These are phyloP conservation scores for Cheilosia variabilis DNA, from an alignment of 2,888 invertebrate genomes.

Conservation along the genomic window DNA sequence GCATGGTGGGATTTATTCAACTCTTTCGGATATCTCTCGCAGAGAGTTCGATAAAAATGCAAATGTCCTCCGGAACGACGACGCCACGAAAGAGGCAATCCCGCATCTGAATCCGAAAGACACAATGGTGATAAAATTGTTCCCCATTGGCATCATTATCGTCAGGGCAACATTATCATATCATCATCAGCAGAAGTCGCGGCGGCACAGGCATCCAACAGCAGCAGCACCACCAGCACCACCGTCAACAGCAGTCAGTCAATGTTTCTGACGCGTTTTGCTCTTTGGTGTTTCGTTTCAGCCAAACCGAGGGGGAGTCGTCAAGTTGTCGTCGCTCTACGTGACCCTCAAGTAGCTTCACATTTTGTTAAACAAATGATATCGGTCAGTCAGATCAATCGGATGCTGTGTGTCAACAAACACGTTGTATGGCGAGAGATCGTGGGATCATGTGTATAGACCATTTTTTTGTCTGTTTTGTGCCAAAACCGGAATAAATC, in stretches of 20 bases:
- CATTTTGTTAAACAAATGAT: slow-evolving; percentile 76
- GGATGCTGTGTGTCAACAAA: slow-evolving; percentile 72
- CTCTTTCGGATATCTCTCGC: slow-evolving; percentile 40
- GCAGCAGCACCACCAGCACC: slow-evolving; percentile 39
- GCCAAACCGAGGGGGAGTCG: slow-evolving; percentile 43
- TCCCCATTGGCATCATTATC: slow-evolving; percentile 75
- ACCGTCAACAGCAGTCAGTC: slow-evolving; percentile 63
- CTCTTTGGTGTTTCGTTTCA: slow-evolving; percentile 42
- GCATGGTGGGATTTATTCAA: slow-evolving; percentile 67
- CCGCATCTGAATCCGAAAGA: slow-evolving; percentile 37
- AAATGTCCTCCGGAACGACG: slow-evolving; percentile 54
- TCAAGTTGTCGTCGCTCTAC: slow-evolving; percentile 61
- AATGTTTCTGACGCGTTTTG: slow-evolving; percentile 68
- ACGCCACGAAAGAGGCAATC: slow-evolving; percentile 28
- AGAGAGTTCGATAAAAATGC: slow-evolving; percentile 71
- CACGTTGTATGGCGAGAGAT: slow-evolving; percentile 66
- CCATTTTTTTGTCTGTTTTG: slow-evolving; percentile 14
- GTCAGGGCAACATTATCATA: slow-evolving; percentile 73
- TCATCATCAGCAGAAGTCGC: slow-evolving; percentile 72
- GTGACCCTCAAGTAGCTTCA: slow-evolving; percentile 72
- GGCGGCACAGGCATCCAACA: slow-evolving; percentile 40
- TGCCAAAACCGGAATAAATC: slow-evolving; percentile 64
- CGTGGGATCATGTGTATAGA: slow-evolving; percentile 59
- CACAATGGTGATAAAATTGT: slow-evolving; percentile 76
- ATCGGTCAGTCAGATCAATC: slow-evolving; percentile 75